Base-by-base conservation (phyloP, 2,797 vertebrate species). In the Microctenopoma stevenorrisi region DNA sequence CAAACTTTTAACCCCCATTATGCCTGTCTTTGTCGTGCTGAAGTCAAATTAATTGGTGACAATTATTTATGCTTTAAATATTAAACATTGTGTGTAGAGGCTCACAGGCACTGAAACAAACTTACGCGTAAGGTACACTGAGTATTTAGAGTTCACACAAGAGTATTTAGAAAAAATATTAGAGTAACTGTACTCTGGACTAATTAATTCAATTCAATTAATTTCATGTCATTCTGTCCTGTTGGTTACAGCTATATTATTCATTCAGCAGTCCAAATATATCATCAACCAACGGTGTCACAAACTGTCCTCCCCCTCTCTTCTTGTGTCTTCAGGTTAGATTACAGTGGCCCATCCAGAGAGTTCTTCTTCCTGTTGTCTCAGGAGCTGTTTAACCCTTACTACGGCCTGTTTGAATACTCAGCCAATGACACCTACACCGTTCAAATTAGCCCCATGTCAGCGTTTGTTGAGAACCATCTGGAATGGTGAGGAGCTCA, bases 361-460 rank as follows among this genome's bases (percentile, higher is more conserved):
- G 98, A 99, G 86, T 99, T 98, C 91, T 98, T 99, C 92, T 98
- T 98, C 90, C 95, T 99, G 78, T 89, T 99, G 82, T 99, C 98
- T 88, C 98, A 99, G 93, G 98, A 99, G 95, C 88, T 99, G 65
- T 98, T 99, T 89, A 99, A 99, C 84, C 97, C 98, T 0, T 99
- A 99, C 80, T 98, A 99, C 0, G 98, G 97, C n/a, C 94, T 99
- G 80, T 99, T 99, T 83, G 97, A 99, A 68, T 99, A 99, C 89
- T 99, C 98, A 0, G 97, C 97, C 71, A 98, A 99, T 0, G 97
- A 99, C 80, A 98, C 97, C 0, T 98, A 99, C 82, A 99, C 97
- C 0, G 97, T 99, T 75, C 98, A 99, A 88, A 98, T 99, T 89
- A 98, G 97, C 88, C 98, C 98, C 61, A 97, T 99, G 98, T 99